phyloP scores from a whole-genome alignment of 2,888 invertebrate species.

The Ectemnius cavifrons region DNA sequence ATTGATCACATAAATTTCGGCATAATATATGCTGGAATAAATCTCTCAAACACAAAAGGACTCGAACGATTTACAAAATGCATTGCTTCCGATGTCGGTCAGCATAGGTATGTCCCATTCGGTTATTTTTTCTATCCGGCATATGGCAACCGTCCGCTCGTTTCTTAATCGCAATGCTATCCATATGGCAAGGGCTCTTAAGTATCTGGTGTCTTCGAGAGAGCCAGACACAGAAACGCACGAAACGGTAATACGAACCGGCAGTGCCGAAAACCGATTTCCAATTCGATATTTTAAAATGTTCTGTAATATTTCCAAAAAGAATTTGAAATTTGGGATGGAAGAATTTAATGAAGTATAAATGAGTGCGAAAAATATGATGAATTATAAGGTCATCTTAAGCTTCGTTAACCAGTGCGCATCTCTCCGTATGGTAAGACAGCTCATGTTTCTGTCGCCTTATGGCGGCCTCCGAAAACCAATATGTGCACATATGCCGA shows the following conservation, averaged over 20 bases:
- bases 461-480: conserved; percentile 42
- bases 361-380: neutral
- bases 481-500: conserved; percentile 40
- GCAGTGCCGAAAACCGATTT: neutral
- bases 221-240: neutral
- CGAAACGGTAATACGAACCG: neutral
- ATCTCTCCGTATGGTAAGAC: neutral
- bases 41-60: too few species aligned
- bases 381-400: neutral
- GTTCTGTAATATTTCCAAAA: too few species aligned
- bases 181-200: conserved; percentile 67
- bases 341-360: too few species aligned
- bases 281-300: too few species aligned
- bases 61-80: neutral
- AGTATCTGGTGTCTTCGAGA: conserved; percentile 10
- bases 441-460: conserved; percentile 40
- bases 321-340: too few species aligned
- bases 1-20: too few species aligned
- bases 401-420: neutral
- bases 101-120: neutral
- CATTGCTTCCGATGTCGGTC: neutral
- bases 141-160: conserved; percentile 63
- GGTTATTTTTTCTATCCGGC: conserved; percentile 30
- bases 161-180: conserved; percentile 67
- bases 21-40: too few species aligned